Conservation (phyloP, 2,888 invertebrate species). For the Deilephila porcellus region DNA sequence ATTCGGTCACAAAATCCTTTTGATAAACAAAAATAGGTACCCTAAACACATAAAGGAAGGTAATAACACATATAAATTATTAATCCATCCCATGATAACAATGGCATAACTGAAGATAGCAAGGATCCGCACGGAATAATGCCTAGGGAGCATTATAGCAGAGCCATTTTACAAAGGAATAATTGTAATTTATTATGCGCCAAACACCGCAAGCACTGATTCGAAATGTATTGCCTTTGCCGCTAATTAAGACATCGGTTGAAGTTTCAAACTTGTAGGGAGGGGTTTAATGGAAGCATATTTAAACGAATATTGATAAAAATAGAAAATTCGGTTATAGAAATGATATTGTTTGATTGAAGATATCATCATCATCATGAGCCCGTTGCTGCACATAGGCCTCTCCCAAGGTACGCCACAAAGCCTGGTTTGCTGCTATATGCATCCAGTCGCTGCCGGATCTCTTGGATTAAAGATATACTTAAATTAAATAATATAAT, state of each 20-base stretch:
- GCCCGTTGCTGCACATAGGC: no score
- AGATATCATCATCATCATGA: no score
- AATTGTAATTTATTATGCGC: constrained; percentile 21
- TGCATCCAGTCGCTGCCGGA: no score
- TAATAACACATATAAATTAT: background rate
- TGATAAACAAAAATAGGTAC: background rate
- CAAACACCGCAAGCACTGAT: background rate
- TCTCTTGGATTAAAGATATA: no score
- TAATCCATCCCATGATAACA: background rate
- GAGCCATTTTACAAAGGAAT: constrained; percentile 9
- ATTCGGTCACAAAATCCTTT: background rate
- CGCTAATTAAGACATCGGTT: background rate
- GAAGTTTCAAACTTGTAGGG: background rate
- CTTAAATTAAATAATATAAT: no score
- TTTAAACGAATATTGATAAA: background rate
- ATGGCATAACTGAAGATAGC: background rate
- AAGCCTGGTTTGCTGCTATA: no score
- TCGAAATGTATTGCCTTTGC: background rate
- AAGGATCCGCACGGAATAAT: background rate
- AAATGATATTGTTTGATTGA: no score
- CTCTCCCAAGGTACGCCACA: no score
- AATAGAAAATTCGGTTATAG: no score
- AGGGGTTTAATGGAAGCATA: background rate
- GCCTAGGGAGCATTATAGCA: background rate
- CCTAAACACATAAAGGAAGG: background rate